Evolutionary conservation across 2,888 invertebrate species (phyloP), one percentile per base, ranked within the genome.

Genomic region (Caenorhabditis sp.): DNA sequence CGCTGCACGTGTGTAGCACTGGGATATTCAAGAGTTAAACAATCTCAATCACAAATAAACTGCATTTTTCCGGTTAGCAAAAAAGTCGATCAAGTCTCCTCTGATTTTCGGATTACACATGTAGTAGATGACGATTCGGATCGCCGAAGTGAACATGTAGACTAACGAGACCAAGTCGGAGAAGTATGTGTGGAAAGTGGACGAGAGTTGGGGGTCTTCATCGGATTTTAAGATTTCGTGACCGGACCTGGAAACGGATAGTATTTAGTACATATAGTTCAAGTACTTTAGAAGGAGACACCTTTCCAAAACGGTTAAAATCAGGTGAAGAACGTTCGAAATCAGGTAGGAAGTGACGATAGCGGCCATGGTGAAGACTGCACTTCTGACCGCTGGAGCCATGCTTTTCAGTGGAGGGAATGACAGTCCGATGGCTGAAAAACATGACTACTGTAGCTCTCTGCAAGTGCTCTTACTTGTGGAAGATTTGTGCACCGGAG

Each of bases 271-370:
- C n/a, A n/a, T n/a, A n/a, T n/a, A n/a, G n/a, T n/a, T n/a, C n/a
- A n/a, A n/a, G n/a, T n/a, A n/a, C n/a, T n/a, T n/a, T n/a, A n/a
- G n/a, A n/a, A 17, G 5, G 1, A 26, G 5, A 11, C 43, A 86
- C 86, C 84, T 77, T 71, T 89, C 89, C 11, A 88, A 48, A 13
- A 85, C 50, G 5, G 87, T 89, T 3, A 89, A 68, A 26, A 85
- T 79, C 13, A 89, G 74, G 62, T 88, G 87, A 3, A 89, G 82
- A 1, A 83, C 70, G 59, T 89, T 89, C 15, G 86, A 85, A 22
- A 89, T 66, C 24, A 89, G 78, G 80, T 89, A 89, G 6, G 83
- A 83, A n/a, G 84, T 77, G 26, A 89, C 87, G 79, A 88, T 88
- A 26, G 86, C 87, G 1, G 86, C 81, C 88, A 89, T 88, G 7